Evolutionary conservation across 2,888 invertebrate genomes (phyloP), one percentile per base, ranked within the genome.

Genomic region (Molanna angustata): DNA sequence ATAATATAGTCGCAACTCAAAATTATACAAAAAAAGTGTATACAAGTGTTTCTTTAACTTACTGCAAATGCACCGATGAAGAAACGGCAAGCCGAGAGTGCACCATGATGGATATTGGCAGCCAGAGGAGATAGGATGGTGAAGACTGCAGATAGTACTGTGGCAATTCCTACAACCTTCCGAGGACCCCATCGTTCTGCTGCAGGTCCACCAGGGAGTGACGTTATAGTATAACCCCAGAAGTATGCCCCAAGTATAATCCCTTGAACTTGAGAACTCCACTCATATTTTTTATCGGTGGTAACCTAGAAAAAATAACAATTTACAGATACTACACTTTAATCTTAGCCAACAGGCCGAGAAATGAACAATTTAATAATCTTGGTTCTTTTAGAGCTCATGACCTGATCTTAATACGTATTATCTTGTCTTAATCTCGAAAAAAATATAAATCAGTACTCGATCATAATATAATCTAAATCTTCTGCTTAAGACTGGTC

Each of bases 151-250:
- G 80, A 75, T 0, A 74, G 65, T 0, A 79, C 45, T 14, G 79
- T 72, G 1, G 76, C 72, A 31, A 76, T 69, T 0, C 83, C 77
- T 0, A 85, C 78, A 19, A 83, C 79, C 57, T 77, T 75, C 27
- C 80, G 74, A 0, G 82, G 76, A 1, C 85, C 85, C 67, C 85
- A 80, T 53, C 78, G 72, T 66, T 86, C 86, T 0, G 85, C 82
- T n/a, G 84, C 65, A 63, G 81, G 78, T 2, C 86, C 86, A 0
- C 80, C 86, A 0, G 82, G 75, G 52, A 86, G 66, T 4, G 84
- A 84, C 21, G 84, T 83, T 20, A 84, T 61, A 13, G 83, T 80
- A 60, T 85, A 86, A 22, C 85, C 84, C 80, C 85, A 86, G 64
- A 85, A 86, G 62, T 83, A 86, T 0, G 84, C 75, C 1, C 85